phyloP scores from a whole-genome alignment of 2,797 vertebrate genomes.

The Gallinago solitaria region DNA sequence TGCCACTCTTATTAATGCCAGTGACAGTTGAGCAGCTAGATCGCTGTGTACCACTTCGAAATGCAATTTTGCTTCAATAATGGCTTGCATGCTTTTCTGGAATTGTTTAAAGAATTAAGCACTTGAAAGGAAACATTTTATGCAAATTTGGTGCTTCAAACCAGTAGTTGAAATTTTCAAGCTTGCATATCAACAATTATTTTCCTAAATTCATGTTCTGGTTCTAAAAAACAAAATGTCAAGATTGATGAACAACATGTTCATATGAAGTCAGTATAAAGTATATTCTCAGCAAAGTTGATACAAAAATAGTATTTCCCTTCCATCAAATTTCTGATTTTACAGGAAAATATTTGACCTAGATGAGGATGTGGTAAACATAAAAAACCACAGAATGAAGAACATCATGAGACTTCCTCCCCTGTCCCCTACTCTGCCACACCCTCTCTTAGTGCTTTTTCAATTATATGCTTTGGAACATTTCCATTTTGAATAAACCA shows the following conservation, averaged over 20 bases:
- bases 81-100: neutral
- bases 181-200: neutral
- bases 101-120: neutral
- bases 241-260: neutral
- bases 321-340: neutral
- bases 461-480: neutral
- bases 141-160: neutral
- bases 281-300: neutral
- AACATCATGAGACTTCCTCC: rapidly evolving
- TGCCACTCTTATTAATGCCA: neutral
- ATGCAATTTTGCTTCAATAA: neutral
- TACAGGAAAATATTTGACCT: neutral
- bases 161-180: neutral
- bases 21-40: neutral
- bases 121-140: neutral
- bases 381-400: neutral
- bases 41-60: neutral
- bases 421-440: neutral
- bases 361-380: neutral
- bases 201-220: neutral
- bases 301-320: neutral
- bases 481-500: neutral
- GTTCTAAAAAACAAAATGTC: neutral
- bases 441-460: neutral
- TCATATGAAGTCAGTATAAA: neutral